These are phyloP conservation scores for Nomada goodeniana DNA, from an alignment of 2,888 invertebrate genomes.

Conservation along the genomic window DNA sequence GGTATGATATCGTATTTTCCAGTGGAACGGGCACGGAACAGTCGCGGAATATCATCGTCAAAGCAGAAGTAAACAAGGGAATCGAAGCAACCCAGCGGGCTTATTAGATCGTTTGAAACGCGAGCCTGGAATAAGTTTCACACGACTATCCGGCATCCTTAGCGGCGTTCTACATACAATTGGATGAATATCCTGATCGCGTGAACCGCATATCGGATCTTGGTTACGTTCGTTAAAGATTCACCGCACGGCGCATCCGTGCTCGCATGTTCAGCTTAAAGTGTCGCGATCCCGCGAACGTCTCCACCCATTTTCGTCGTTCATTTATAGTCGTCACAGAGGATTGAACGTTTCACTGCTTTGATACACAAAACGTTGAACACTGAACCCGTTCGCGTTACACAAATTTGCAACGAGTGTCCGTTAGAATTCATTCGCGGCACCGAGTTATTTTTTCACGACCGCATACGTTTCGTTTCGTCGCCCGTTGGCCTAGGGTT, in stretches of 20 bases:
- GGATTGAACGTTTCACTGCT: neutral
- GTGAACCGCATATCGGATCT: constrained; percentile 42
- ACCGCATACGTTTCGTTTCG: neutral
- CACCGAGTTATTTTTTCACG: too few relatives aligned
- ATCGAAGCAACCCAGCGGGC: constrained; percentile 4
- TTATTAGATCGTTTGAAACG: constrained; percentile 27
- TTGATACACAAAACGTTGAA: too few relatives aligned
- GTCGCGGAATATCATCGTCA: neutral
- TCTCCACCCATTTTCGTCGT: neutral
- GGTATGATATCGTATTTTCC: too few relatives aligned
- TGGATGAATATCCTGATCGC: constrained; percentile 48
- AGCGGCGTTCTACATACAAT: constrained; percentile 30
- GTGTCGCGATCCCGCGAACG: neutral
- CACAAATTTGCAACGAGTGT: too few relatives aligned
- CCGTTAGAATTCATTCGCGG: too few relatives aligned
- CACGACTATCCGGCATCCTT: constrained; percentile 10
- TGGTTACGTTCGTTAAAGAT: constrained; percentile 31
- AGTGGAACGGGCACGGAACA: neutral
- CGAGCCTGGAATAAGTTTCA: constrained; percentile 7
- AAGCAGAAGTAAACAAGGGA: constrained; percentile 13
- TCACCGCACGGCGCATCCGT: constrained; percentile 2
- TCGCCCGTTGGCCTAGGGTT: neutral
- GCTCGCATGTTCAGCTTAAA: constrained; percentile 14
- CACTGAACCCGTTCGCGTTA: too few relatives aligned
- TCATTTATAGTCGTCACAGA: neutral